phyloP scores from a whole-genome alignment of 2,797 vertebrate species.

The Anguilla pacifica region DNA sequence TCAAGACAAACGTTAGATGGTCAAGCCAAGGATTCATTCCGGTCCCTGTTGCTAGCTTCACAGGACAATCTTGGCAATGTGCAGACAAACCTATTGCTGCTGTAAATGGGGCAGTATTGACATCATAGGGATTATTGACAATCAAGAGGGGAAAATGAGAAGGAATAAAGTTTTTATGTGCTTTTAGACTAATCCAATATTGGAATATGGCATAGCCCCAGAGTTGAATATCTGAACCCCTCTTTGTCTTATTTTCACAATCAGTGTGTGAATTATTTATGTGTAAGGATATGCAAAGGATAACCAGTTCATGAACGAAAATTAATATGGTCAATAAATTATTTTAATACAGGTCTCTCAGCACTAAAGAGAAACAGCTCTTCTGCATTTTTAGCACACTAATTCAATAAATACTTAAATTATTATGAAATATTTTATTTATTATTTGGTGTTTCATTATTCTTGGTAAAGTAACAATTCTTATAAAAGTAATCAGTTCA shows the following conservation, averaged over 20 bases:
- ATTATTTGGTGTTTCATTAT: neutral
- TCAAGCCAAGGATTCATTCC: slow-evolving; percentile 37
- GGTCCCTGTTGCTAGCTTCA: neutral
- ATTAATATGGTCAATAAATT: neutral
- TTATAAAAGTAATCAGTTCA: neutral
- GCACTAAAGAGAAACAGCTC: neutral
- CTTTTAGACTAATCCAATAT: neutral
- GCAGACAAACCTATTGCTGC: neutral
- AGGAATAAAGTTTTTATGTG: neutral
- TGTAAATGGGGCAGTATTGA: slow-evolving; percentile 11
- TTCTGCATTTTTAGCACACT: neutral
- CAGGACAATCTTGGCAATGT: neutral
- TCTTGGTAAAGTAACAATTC: neutral
- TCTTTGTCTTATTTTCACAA: neutral
- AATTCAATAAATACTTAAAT: neutral
- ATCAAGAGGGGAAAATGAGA: neutral
- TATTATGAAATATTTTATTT: neutral
- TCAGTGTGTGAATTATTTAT: neutral
- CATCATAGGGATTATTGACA: slow-evolving; percentile 1
- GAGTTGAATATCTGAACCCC: neutral
- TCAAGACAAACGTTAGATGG: slow-evolving; percentile 40
- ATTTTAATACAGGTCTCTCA: neutral
- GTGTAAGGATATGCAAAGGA: neutral
- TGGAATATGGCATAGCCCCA: neutral
- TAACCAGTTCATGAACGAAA: neutral